These are phyloP conservation scores for Sturmia bella DNA, from an alignment of 2,888 invertebrate genomes.

Conservation along the genomic window DNA sequence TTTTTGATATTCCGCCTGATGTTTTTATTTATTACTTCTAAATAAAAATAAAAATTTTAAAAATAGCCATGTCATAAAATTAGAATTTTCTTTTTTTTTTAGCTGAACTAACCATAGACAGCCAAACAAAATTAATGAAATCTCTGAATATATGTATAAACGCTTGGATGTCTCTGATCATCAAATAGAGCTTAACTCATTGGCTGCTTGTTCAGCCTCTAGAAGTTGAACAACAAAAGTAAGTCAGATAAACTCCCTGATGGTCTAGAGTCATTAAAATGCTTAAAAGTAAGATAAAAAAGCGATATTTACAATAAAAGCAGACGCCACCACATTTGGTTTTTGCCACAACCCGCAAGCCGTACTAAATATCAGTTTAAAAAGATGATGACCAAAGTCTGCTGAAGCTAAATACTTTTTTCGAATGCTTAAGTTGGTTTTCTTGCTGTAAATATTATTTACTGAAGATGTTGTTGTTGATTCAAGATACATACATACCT, in stretches of 20 bases:
- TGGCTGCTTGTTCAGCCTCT: constrained; percentile 2
- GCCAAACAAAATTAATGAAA: not conserved
- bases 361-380: constrained; percentile 10
- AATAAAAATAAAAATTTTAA: not conserved
- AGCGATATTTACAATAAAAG: constrained; percentile 10
- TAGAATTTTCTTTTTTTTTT: constrained; percentile 28
- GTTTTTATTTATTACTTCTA: no score
- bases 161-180: constrained; percentile 28
- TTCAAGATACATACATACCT: no score
- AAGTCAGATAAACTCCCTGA: constrained; percentile 1
- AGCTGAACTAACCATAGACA: not conserved
- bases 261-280: constrained; percentile 32
- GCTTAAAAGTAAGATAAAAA: constrained; percentile 23
- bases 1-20: no score
- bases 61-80: constrained; percentile 19
- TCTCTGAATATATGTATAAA: not conserved
- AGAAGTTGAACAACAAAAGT: constrained; percentile 8
- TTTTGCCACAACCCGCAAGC: not conserved
- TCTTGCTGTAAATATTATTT: not conserved
- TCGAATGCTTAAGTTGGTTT: constrained; percentile 18
- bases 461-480: not conserved
- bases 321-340: not conserved
- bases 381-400: constrained; percentile 30
- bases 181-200: constrained; percentile 3
- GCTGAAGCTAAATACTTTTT: not conserved